Evolutionary conservation across 2,797 vertebrate genomes (phyloP), one percentile per base, ranked within the genome.

Genomic region (Labeo calbasu): DNA sequence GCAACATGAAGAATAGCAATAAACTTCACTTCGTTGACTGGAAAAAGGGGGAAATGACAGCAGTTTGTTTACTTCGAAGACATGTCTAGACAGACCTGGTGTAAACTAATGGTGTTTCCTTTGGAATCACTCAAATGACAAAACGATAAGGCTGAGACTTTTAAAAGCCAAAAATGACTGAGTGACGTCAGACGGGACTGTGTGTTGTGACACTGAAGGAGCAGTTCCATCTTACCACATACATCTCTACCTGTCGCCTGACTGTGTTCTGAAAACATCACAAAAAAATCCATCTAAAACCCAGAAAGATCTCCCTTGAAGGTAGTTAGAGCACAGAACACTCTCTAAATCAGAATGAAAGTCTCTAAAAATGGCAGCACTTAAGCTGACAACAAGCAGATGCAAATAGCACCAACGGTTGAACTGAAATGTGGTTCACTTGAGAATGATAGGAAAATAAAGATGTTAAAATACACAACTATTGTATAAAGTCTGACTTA

Each of bases 61-160:
- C 43, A 28, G n/a, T 17, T 50, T 77, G 46, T 66, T 48, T 50
- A 21, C 32, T 69, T 43, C 13, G 40, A 13, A 70, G 40, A n/a
- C 68, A 43, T 40, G 36, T 50, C 40, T 48, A 12, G 5, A 50
- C 77, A 66, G 15, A 65, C 25, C 43, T 66, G 40, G 11, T 15
- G 32, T 23, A 13, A 65, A 66, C 23, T 50, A 79, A 79, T 66
- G 25, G 17, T 13, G 4, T 1, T n/a, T 79, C 77, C 15, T 51
- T 17, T 36, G 2, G 50, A 80, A 80, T 69, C 48, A 43, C 65
- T 80, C 19, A 80, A 55, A 69, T 43, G 48, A 69, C 50, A 69
- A 80, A 69, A 11, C 14, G 28, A 53, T 68, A 68, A 68, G 46
- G 5, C 12, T 9, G 1, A 53, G 21, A 36, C 50, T 53, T 25